phyloP scores from a whole-genome alignment of 2,888 invertebrate species.

The Orthosia gothica region DNA sequence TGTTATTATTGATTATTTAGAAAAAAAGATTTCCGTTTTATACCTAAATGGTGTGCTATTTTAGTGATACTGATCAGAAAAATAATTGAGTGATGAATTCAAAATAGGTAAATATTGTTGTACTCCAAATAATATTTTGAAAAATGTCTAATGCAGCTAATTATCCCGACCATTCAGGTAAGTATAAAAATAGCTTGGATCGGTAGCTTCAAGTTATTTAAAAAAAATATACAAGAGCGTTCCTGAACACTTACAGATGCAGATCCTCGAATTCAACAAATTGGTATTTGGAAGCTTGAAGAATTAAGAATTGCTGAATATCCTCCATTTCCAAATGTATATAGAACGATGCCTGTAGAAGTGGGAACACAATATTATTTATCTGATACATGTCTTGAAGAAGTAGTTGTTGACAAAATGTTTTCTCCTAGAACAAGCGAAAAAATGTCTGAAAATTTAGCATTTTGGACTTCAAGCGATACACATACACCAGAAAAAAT shows the following conservation, averaged over 20 bases:
- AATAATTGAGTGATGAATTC: background rate
- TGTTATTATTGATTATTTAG: conserved; percentile 16
- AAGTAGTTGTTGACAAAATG: conserved; percentile 1
- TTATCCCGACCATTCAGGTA: background rate
- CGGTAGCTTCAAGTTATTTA: background rate
- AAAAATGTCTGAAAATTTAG: background rate
- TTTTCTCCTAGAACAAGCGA: background rate
- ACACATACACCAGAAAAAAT: background rate
- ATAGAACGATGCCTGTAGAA: background rate
- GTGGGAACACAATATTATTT: background rate
- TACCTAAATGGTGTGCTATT: background rate
- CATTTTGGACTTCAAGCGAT: background rate
- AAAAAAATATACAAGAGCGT: background rate
- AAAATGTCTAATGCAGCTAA: background rate
- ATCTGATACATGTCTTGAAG: background rate
- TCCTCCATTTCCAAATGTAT: background rate
- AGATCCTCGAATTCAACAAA: background rate
- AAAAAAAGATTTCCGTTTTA: background rate
- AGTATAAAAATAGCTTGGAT: background rate
- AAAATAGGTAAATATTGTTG: background rate
- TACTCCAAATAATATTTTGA: background rate
- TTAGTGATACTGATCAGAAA: background rate
- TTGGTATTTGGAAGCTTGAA: conserved; percentile 6
- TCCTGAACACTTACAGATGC: conserved; percentile 16
- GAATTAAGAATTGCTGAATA: conserved; percentile 14